These are phyloP conservation scores for Elaeidobius kamerunicus DNA, from an alignment of 2,888 invertebrate species.

Conservation along the genomic window DNA sequence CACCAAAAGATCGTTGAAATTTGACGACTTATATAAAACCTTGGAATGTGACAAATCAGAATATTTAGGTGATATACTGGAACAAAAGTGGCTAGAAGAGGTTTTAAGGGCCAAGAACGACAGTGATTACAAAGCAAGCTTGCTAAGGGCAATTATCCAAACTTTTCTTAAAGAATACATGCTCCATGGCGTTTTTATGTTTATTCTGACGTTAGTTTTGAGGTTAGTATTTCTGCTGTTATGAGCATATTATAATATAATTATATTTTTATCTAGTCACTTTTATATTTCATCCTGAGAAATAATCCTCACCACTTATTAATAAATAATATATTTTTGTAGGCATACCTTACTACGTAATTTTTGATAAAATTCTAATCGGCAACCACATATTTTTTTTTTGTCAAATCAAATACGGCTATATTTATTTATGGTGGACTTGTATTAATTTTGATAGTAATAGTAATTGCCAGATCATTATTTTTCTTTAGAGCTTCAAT, in stretches of 20 bases:
- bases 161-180: constrained; percentile 34
- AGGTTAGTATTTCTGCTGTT: too few relatives aligned
- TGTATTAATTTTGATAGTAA: constrained; percentile 56
- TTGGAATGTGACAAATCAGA: constrained; percentile 60
- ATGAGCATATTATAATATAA: too few relatives aligned
- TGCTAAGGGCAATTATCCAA: constrained; percentile 32
- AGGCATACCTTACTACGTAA: constrained; percentile 11
- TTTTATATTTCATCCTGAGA: too few relatives aligned
- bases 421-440: constrained; percentile 55
- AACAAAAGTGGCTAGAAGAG: constrained; percentile 51
- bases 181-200: constrained; percentile 32
- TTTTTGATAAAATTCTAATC: constrained; percentile 29
- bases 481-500: constrained; percentile 71
- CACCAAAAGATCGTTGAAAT: constrained; percentile 57
- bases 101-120: constrained; percentile 26
- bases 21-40: constrained; percentile 62
- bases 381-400: constrained; percentile 17
- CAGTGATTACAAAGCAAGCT: constrained; percentile 30
- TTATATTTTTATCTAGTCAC: too few relatives aligned
- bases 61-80: constrained; percentile 59
- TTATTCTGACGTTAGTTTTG: constrained; percentile 32
- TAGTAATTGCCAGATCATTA: constrained; percentile 62
- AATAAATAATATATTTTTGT: too few relatives aligned
- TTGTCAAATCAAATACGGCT: constrained; percentile 35
- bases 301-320: too few relatives aligned